phyloP scores from a whole-genome alignment of 2,888 invertebrate genomes.

The Diogma glabrata region DNA sequence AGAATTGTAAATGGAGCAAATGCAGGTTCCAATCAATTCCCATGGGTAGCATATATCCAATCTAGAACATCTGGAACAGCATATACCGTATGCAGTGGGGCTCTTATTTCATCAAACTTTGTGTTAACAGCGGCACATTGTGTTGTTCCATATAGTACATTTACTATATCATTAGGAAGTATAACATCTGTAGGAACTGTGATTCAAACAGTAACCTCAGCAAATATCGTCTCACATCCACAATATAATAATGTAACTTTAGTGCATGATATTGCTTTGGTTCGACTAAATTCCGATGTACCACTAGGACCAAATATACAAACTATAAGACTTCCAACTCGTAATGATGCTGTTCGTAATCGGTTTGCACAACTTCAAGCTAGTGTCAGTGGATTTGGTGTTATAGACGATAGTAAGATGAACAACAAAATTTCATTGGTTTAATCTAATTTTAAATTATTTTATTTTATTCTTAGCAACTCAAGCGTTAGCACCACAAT shows the following conservation, averaged over 20 bases:
- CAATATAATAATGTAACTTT: neutral
- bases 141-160: neutral
- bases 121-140: slow-evolving; percentile 4
- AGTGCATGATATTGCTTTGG: neutral
- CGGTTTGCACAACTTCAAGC: neutral
- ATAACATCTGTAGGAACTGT: neutral
- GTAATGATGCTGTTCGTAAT: neutral
- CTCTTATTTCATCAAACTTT: neutral
- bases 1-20: neutral
- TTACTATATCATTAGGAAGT: neutral
- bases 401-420: neutral
- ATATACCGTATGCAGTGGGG: neutral
- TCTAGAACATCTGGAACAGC: too few species aligned
- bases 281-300: neutral
- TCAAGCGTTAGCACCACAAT: too few species aligned
- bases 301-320: neutral
- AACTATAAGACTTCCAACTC: neutral
- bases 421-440: too few species aligned
- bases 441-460: too few species aligned
- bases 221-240: neutral
- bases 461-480: too few species aligned
- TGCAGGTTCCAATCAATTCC: slow-evolving; percentile 3
- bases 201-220: neutral
- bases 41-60: too few species aligned
- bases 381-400: too few species aligned